Evolutionary conservation across 2,797 vertebrate species (phyloP), one percentile per base, ranked within the genome.

Genomic region (Chelon auratus): DNA sequence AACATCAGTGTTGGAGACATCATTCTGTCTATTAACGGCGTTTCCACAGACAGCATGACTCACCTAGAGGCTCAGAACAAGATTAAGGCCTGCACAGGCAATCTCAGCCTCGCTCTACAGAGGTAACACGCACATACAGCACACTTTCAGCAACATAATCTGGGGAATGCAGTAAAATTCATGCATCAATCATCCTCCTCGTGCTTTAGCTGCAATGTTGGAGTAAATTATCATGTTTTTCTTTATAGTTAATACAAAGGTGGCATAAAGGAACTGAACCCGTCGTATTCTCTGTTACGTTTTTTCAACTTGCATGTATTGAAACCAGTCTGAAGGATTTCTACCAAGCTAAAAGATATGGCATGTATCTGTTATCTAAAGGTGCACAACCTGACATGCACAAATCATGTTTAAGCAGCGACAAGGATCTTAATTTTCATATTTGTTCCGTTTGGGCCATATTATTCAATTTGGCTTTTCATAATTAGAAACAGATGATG

Each of bases 41-140:
- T 98, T 85, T 94, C 94, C 85, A 95, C 98, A 0, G 94, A 96
- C 0, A 93, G 96, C 68, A 99, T 99, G 97, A 98, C 96, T 85
- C 98, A 99, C 59, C 95, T 99, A 1, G 98, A 99, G 91, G 98
- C 98, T 66, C 98, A 99, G 92, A 99, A 99, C 95, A 98, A 97
- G 93, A 99, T 99, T 81, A 99, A 99, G 91, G 96, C 96, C n/a
- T 97, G 96, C 81, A 92, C 94, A 15, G 96, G 88, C 82, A 92
- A 95, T 48, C 93, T 99, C 88, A 95, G 91, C 88, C 96, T 99
- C 93, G 97, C 93, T 60, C 91, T 99, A 63, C 96, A 97, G 93
- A 98, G 96, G 98, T 99, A 95, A 94, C 86, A 54, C 37, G 52
- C 48, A 59, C 53, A 69, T 22, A 22, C 63, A 68, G 48, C 43